Conservation (phyloP, 2,888 invertebrate genomes). For the Leptopilina syphax region DNA sequence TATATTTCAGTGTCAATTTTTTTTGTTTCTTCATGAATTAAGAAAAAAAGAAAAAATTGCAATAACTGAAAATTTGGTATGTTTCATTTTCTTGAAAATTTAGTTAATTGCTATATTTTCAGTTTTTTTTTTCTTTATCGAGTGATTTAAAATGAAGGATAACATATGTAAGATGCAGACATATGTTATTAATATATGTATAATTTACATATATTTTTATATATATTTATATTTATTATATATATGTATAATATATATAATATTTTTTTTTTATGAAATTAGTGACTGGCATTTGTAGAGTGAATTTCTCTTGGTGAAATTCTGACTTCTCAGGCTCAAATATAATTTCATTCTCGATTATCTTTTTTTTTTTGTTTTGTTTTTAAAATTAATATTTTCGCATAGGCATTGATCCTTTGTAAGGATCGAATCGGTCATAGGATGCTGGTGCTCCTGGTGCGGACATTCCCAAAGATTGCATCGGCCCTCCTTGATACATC, state of each 20-base stretch:
- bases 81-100: background rate
- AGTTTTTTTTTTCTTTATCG: background rate
- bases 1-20: background rate
- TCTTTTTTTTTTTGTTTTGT: conserved; percentile 37
- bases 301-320: background rate
- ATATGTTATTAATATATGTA: background rate
- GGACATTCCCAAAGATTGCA: conserved; percentile 71
- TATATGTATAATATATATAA: conserved; percentile 1
- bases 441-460: conserved; percentile 71
- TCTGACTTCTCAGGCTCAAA: conserved; percentile 20
- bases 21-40: too few species aligned
- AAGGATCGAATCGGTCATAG: conserved; percentile 74
- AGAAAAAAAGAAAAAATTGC: background rate
- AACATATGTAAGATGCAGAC: too few species aligned
- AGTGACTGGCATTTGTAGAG: conserved; percentile 22
- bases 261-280: background rate
- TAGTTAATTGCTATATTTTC: conserved; percentile 1
- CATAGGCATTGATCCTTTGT: conserved; percentile 74
- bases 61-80: background rate
- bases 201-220: background rate
- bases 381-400: conserved; percentile 68
- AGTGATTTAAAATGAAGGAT: background rate
- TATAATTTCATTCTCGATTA: background rate
- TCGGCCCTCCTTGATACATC: conserved; percentile 73
- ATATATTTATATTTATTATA: background rate